Evolutionary conservation across 2,113 vertebrate genomes (phyloP).

Genomic region (Etia nguti): DNA sequence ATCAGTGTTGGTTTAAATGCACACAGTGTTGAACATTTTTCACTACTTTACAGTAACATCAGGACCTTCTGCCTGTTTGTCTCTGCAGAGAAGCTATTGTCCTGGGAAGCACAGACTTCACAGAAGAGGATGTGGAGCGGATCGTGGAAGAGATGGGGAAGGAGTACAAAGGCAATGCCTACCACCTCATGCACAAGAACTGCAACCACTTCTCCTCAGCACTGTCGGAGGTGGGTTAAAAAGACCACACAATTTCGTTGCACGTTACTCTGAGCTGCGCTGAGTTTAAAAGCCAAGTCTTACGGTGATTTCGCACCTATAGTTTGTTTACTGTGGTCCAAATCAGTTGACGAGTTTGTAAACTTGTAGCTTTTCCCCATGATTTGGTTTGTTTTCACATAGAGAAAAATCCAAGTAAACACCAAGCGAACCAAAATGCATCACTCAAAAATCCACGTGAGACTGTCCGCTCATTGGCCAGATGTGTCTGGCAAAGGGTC

Average conservation of each 20-base stretch:
- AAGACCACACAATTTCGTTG: neutral
- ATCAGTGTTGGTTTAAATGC: neutral
- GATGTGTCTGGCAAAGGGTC: too few species aligned
- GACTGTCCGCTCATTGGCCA: neutral
- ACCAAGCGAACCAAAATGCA: neutral
- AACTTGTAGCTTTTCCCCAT: neutral
- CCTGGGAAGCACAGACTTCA: constrained; percentile 96
- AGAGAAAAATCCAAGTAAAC: neutral
- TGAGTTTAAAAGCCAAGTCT: neutral
- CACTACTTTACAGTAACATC: neutral
- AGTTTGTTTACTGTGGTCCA: neutral
- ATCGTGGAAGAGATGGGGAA: constrained; percentile 98
- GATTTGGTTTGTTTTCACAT: neutral
- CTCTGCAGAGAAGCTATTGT: constrained; percentile 89
- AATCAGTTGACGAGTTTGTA: neutral
- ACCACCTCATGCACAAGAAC: constrained; percentile 99
- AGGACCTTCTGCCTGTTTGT: neutral
- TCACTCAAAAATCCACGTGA: neutral
- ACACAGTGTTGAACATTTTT: neutral
- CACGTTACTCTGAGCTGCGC: fast-evolving
- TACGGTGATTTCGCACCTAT: fast-evolving
- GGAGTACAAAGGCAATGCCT: constrained; percentile 97
- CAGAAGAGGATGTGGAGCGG: constrained; percentile 94
- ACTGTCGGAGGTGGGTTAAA: constrained; percentile 84
- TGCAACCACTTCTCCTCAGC: constrained; percentile 99